Evolutionary conservation across 2,113 vertebrate species (phyloP), one percentile per base, ranked within the genome.

Genomic region (Sardina pilchardus): DNA sequence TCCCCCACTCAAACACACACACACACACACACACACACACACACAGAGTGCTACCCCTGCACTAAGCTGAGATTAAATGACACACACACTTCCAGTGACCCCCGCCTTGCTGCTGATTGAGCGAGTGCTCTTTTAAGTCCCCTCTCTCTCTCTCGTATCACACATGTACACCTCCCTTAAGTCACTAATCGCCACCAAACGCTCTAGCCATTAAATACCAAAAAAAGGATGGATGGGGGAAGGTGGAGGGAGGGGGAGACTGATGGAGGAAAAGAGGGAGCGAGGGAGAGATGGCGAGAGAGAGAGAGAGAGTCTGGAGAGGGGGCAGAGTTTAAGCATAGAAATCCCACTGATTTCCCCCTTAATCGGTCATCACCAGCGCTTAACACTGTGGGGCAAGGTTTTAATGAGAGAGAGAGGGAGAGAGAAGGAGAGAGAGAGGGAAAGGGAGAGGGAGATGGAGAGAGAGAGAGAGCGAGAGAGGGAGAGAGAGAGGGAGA

Each of bases 21-120:
- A 67, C 59, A 67, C 59, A 67, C 59, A 67, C 59, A 67, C 59
- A 36, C 45, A 86, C 87, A 80, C 83, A 87, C 81, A 83, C 85
- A 53, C 81, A 81, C 71, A 87, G 16, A 84, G 42, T 81, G 53
- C 24, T 24, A 30, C 67, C 86, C 80, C 86, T 92, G 91, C 75
- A 71, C 88, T 95, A 94, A 95, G 86, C 93, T 89, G 87, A 93
- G 92, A 94, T 95, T 95, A 95, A 87, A 92, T 90, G 85, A 63
- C 56, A 63, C 67, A 90, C 91, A 90, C 91, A 92, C 92, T 93
- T 93, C 82, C n/a, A 34, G 10, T 10, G n/a, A 34, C n/a, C 63
- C 92, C 93, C 90, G 26, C 26, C 92, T 93, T 94, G 93, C 94
- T 92, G 92, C 92, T 94, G 93, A 94, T 93, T 89, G 91, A 93